Evolutionary conservation across 2,797 vertebrate genomes (phyloP), one percentile per base, ranked within the genome.

Genomic region (Merluccius polli): DNA sequence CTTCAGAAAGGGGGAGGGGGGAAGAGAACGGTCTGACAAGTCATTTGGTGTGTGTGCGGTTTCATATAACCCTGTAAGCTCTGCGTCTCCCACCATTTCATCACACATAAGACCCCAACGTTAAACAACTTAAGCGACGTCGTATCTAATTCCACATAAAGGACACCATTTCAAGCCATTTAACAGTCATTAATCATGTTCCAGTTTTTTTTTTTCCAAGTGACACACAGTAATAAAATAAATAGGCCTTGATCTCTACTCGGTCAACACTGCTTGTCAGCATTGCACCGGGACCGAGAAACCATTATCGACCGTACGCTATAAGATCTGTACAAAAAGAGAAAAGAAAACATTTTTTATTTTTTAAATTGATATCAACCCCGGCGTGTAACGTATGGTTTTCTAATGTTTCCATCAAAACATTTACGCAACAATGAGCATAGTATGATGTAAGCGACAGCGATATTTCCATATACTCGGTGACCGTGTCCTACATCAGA

Each of bases 41-140:
- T 75, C 72, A 77, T 80, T 32, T 52, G 44, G 44, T 35, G 12
- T 73, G 82, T 75, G 80, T 84, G 67, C 82, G 59, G 74, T 78
- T 84, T 79, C 79, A 86, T 80, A 84, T 85, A 89, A 86, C 86
- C 83, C 84, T 70, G 32, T 75, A 75, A 78, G 76, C 74, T 72
- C 35, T 72, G 15, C 7, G 9, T 32, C 30, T 31, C 67, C 69
- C 30, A 11, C 16, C 69, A 59, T 59, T 59, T 59, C 52, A 59
- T 59, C 52, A 59, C 52, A 59, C 52, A 59, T 59, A 59, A 59
- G 52, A 24, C 52, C 52, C 52, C 52, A n/a, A 59, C 52, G 52
- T 9, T 59, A 59, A 59, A 59, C 52, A 59, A 59, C 52, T 59
- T n/a, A 59, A 59, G 52, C 21, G 52, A 59, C 52, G n/a, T 59